These are phyloP conservation scores for Phoebastria nigripes DNA, from an alignment of 2,797 vertebrate species.

Conservation along the genomic window DNA sequence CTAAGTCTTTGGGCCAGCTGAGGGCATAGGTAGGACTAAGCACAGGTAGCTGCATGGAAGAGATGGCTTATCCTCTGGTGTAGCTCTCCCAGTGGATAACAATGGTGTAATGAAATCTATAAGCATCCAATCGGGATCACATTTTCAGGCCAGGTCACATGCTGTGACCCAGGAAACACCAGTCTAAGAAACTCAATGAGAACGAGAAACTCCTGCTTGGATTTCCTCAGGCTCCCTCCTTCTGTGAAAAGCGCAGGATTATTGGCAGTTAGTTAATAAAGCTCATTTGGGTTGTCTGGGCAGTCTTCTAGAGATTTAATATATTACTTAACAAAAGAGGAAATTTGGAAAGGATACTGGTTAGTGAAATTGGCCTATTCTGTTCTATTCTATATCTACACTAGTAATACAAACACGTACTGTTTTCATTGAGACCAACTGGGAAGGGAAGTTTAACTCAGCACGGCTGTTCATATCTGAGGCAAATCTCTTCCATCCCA, in stretches of 20 bases:
- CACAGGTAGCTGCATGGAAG: not conserved
- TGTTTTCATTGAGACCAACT: not conserved
- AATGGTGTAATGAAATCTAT: not conserved
- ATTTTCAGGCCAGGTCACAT: not conserved
- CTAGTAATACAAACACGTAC: not conserved
- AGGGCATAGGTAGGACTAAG: not conserved
- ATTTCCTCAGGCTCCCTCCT: not conserved
- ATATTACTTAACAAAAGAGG: not conserved
- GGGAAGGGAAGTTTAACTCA: not conserved
- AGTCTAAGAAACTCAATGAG: not conserved
- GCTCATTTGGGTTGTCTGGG: constrained; percentile 3
- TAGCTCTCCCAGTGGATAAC: not conserved
- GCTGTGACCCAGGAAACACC: not conserved
- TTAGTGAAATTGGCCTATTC: not conserved
- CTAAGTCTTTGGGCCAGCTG: not conserved
- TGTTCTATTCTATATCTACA: not conserved
- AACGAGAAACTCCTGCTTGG: not conserved
- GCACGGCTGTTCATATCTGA: not conserved
- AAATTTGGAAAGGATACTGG: not conserved
- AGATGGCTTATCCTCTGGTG: not conserved
- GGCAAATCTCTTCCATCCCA: not conserved
- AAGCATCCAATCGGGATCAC: not conserved
- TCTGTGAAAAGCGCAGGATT: not conserved
- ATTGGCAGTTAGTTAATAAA: constrained; percentile 15
- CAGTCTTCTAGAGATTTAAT: not conserved